phyloP scores from a whole-genome alignment of 2,797 vertebrate species.

The Chrysocyon brachyurus region DNA sequence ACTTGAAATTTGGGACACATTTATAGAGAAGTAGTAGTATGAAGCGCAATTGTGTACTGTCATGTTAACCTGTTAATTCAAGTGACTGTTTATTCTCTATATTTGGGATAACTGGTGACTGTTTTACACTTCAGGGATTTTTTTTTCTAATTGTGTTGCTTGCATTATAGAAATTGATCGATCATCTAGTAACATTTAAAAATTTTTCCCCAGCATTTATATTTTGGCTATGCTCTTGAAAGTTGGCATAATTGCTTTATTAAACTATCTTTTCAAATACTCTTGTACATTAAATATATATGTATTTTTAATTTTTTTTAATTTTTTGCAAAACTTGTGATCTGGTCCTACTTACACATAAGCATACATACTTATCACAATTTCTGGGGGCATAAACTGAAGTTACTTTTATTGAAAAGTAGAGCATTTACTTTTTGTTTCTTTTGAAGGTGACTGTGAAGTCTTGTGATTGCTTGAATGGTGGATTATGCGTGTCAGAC shows the following conservation, averaged over 20 bases:
- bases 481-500: constrained; percentile 91
- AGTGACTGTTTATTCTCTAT: background rate
- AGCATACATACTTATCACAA: background rate
- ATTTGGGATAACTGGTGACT: background rate
- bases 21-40: background rate
- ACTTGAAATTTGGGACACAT: background rate
- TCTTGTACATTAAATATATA: background rate
- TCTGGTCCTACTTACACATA: background rate
- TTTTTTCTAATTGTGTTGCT: background rate
- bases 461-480: constrained; percentile 93
- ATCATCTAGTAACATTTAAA: background rate
- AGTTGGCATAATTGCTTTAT: background rate
- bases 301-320: background rate
- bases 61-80: background rate
- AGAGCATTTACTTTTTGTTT: constrained; percentile 75
- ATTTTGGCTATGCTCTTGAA: background rate
- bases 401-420: constrained; percentile 9
- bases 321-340: background rate
- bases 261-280: background rate
- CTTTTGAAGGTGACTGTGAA: constrained; percentile 91
- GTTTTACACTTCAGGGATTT: background rate
- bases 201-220: background rate
- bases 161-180: background rate
- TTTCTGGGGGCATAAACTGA: background rate
- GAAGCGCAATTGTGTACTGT: background rate